A percentile compares a stretch with the other conserved stretches of the same genome.
Evolutionary conservation across 1,140 invertebrate species (phyloP).

Genomic region (Dryas iulia): DNA sequence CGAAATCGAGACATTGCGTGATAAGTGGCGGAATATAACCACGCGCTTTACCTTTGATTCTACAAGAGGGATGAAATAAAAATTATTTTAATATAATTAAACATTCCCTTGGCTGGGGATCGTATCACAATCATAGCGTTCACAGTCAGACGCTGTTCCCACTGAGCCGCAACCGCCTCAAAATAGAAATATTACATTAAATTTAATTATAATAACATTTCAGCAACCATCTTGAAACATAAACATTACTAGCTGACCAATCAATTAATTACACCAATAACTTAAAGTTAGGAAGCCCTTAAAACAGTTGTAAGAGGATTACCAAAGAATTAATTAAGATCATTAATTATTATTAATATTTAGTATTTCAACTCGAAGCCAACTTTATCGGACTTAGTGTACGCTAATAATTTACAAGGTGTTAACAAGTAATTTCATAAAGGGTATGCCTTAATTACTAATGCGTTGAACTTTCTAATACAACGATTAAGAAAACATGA

Average conservation of each 20-base stretch:
- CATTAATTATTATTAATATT: conserved; percentile 47
- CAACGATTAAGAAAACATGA: no score
- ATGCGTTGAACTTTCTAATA: no score
- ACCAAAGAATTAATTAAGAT: conserved; percentile 36
- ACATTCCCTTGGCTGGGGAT: no score
- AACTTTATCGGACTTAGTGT: conserved; percentile 25
- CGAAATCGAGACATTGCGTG: no score
- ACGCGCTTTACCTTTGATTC: no score
- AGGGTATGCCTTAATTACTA: no score
- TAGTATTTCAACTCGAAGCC: conserved; percentile 26
- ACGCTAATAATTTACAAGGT: conserved; percentile 36
- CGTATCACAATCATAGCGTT: no score
- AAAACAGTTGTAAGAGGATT: conserved; percentile 33
- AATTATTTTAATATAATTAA: no score
- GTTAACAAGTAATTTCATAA: conserved; percentile 36
- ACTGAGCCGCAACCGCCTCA: no score
- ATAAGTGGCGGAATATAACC: no score
- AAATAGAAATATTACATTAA: not conserved
- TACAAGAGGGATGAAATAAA: no score
- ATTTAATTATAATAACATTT: not conserved
- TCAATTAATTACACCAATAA: conserved; percentile 15
- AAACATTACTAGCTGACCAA: conserved; percentile 26
- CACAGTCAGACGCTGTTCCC: no score
- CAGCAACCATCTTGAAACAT: not conserved
- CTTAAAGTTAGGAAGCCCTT: conserved; percentile 19